Base-by-base conservation (phyloP, 2,888 invertebrate species). In the Dryobota labecula region DNA sequence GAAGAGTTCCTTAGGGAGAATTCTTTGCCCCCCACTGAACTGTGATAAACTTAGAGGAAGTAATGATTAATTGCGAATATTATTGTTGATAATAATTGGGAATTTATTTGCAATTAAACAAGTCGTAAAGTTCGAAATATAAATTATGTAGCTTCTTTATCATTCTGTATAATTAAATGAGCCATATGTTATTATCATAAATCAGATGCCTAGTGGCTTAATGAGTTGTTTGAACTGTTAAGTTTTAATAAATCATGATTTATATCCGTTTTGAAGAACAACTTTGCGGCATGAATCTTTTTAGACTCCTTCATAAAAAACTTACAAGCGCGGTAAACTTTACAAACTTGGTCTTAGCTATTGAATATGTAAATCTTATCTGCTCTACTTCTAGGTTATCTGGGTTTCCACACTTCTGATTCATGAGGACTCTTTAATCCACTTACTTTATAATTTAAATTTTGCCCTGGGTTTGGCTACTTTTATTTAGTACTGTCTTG, bases 191-290 rank as follows among this genome's bases (percentile, higher is more conserved):
- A 66, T 63, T 68, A 62, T 58, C 41, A 73, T 73, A 78, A 73
- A 73, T 78, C 53, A 78, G 7, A 30, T 5, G 30, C 49, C 62
- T 49, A 65, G 47, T 62, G 36, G 73, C 36, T 65, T 68, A 41
- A 49, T 67, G 70, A 76, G 77, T 70, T 76, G 70, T 70, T 76
- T 76, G 63, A 76, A 76, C 70, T 76, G 47, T 27, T 76, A 76
- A 70, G 63, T 49, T 76, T 43, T 15, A 45, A 64, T 70, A 70
- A 76, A 76, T 64, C 53, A 70, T 70, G 36, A 30, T 49, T 53
- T 47, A 53, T 38, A 43, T 49, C 63, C 58, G 63, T 76, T 76
- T 76, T 54, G 51, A 43, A 76, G 57, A 58, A 54, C 24, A 70
- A 76, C 53, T 63, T 76, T 20, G 7, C 13, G 7, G 43, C 63